Evolutionary conservation across 2,888 invertebrate genomes (phyloP), one percentile per base, ranked within the genome.

Genomic region (Gastrophysa polygoni): DNA sequence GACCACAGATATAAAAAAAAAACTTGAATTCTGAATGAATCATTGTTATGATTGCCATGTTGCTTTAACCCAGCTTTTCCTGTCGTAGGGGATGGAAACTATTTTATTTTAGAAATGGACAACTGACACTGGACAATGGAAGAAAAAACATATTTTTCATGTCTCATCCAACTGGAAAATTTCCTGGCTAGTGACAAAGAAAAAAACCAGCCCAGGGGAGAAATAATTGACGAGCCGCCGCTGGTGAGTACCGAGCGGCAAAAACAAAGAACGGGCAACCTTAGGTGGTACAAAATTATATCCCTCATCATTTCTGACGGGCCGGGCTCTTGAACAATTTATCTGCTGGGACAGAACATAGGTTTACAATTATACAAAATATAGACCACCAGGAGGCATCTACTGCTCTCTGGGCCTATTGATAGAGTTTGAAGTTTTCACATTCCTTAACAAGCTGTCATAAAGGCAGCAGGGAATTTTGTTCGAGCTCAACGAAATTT

Each of bases 291-390:
- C 71, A 63, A 70, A 74, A 75, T 75, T 73, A 73, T 74, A 75
- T 75, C 76, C 77, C 77, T 77, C 76, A 71, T 77, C 77, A 77
- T 73, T 72, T 73, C 71, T 76, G 76, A 76, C 76, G 72, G 73
- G 67, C 67, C 67, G 67, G 49, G 62, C 68, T 68, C 71, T 68
- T 64, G 63, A 72, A 74, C 75, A 72, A 77, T 77, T 77, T 77
- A 76, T 77, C 75, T 75, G 70, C 71, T 67, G 68, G 71, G 73
- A 74, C 70, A 66, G 68, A 69, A 72, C 72, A 76, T 68, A 73
- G 70, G 71, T 75, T 75, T 75, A 77, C 77, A 76, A 77, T 76
- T 76, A 63, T 59, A 63, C 59, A 61, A 66, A 66, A 66, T 63
- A 66, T 66, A 59, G 63, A 54, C 59, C 63, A 64, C 61, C 57